Evolutionary conservation across 2,797 vertebrate species (phyloP).

Genomic region (Vireo griseus): DNA sequence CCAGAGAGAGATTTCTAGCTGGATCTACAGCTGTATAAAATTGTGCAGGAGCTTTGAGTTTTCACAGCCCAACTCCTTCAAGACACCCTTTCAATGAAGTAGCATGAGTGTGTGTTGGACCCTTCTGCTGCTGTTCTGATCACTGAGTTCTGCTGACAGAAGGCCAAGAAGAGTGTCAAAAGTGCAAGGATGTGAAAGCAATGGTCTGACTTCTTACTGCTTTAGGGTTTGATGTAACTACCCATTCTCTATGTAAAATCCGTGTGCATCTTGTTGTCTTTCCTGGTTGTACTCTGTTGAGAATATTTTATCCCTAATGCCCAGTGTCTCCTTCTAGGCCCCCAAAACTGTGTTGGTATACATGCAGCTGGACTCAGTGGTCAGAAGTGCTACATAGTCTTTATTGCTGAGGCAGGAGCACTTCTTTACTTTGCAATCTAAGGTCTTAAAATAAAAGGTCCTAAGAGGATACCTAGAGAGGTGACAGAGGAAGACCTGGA

Average conservation of each 20-base stretch:
- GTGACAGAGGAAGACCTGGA: background rate
- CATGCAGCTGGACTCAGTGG: background rate
- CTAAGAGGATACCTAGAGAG: background rate
- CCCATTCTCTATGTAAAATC: background rate
- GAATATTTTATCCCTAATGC: background rate
- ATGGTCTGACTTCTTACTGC: background rate
- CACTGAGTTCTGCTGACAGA: background rate
- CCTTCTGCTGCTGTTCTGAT: background rate
- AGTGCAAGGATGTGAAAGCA: background rate
- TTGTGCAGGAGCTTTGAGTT: background rate
- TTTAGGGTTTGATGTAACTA: background rate
- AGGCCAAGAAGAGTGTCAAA: background rate
- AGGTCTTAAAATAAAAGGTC: background rate
- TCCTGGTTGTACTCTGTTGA: background rate
- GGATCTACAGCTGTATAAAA: background rate
- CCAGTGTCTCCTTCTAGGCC: background rate
- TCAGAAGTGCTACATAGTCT: background rate
- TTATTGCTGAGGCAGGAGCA: background rate
- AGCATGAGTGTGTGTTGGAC: background rate
- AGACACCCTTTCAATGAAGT: background rate
- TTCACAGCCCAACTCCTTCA: background rate
- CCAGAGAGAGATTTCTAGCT: background rate
- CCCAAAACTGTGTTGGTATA: background rate
- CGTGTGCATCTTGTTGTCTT: background rate
- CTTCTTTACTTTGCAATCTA: background rate